Evolutionary conservation across 2,113 vertebrate species (phyloP).

Genomic region (Nematolebias whitei): DNA sequence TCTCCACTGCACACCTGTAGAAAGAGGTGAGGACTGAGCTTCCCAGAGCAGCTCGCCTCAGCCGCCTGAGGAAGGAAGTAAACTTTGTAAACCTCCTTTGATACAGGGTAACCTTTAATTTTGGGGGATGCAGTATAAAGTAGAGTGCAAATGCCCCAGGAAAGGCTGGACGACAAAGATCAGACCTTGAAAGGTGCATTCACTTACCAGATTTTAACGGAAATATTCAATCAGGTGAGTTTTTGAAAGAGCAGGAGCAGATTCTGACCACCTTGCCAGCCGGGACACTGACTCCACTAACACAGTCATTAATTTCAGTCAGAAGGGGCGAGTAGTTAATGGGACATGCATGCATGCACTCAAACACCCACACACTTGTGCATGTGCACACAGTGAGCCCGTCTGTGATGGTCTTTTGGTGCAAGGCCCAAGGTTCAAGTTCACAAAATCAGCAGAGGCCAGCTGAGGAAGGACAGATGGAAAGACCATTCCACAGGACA

Average conservation of each 20-base stretch:
- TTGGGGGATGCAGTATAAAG: neutral
- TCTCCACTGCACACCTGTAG: too few relatives aligned
- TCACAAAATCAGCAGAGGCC: slow-evolving; percentile 55
- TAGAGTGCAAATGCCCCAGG: neutral
- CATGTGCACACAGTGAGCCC: slow-evolving; percentile 23
- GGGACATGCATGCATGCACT: slow-evolving; percentile 26
- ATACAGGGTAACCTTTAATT: too few relatives aligned
- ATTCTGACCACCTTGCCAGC: slow-evolving; percentile 18
- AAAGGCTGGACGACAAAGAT: slow-evolving; percentile 11
- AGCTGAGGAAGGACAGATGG: slow-evolving; percentile 48
- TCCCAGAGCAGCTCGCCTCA: too few relatives aligned
- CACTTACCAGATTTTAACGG: slow-evolving; percentile 20
- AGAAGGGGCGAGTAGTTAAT: slow-evolving; percentile 35
- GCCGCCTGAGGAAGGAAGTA: too few relatives aligned
- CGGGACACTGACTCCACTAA: slow-evolving; percentile 25
- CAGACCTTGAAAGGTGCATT: slow-evolving; percentile 22
- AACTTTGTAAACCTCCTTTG: too few relatives aligned
- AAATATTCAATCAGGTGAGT: slow-evolving; percentile 50
- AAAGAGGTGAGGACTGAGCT: too few relatives aligned
- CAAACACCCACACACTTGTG: slow-evolving; percentile 28
- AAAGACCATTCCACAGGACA: slow-evolving; percentile 27
- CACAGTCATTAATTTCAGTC: slow-evolving; percentile 35
- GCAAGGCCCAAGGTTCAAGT: slow-evolving; percentile 57
- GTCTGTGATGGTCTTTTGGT: slow-evolving; percentile 34
- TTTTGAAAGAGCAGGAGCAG: slow-evolving; percentile 35